Evolutionary conservation across 2,888 invertebrate species (phyloP).

Genomic region (Monoplex corrugatus): DNA sequence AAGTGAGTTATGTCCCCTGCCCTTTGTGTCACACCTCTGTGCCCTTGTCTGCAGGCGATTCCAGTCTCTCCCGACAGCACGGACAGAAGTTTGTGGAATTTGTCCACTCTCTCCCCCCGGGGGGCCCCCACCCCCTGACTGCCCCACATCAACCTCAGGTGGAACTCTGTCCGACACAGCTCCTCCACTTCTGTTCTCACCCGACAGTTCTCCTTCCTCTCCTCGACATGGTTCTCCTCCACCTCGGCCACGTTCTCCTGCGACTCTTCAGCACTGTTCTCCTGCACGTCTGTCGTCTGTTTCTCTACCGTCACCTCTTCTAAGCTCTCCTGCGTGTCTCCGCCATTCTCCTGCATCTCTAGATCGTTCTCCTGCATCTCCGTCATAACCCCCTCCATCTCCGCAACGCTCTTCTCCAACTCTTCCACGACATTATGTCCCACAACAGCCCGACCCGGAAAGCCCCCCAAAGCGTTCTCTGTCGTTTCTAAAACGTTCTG

Average conservation of each 20-base stretch:
- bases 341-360: neutral
- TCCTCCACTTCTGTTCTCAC: constrained; percentile 84
- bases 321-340: neutral
- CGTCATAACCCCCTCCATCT: too few species aligned
- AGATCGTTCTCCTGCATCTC: neutral
- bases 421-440: too few species aligned
- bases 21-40: constrained; percentile 73
- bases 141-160: constrained; percentile 95
- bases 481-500: neutral
- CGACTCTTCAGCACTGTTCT: neutral
- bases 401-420: too few species aligned
- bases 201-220: neutral
- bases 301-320: neutral
- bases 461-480: too few species aligned
- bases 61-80: constrained; percentile 90
- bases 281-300: neutral
- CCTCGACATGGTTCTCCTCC: neutral
- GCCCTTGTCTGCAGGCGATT: constrained; percentile 76
- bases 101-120: constrained; percentile 89
- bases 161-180: constrained; percentile 92
- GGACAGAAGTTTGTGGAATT: constrained; percentile 88
- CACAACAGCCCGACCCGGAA: too few species aligned
- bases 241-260: neutral
- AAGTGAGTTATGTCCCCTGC: neutral
- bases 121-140: constrained; percentile 90